Evolutionary conservation across 1,140 invertebrate genomes (phyloP).

Genomic region (Zelostemma sp.): DNA sequence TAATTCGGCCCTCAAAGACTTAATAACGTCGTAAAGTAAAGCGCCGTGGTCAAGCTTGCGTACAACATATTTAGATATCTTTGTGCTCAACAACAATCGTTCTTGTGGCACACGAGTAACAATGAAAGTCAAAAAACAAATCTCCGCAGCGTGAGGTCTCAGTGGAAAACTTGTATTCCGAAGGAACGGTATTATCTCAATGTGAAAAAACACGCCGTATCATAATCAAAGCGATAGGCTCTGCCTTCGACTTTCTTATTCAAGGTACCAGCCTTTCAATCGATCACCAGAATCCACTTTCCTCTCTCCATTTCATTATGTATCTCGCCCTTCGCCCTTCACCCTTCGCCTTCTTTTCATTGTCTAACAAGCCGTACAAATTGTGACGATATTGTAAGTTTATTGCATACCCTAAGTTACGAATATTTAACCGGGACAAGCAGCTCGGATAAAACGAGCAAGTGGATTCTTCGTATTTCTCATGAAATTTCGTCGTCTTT

Average conservation of each 20-base stretch:
- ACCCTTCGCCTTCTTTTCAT: too few species aligned
- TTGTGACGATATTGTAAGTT: slow-evolving; percentile 45
- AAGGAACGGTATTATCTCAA: not conserved
- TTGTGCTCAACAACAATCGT: too few species aligned
- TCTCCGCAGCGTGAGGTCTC: too few species aligned
- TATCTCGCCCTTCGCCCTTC: too few species aligned
- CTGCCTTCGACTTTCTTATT: slow-evolving; percentile 22
- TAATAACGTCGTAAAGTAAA: too few species aligned
- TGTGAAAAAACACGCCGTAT: not conserved
- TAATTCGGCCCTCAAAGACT: too few species aligned
- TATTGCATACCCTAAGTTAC: slow-evolving; percentile 36
- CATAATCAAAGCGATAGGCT: not conserved
- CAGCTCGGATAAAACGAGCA: slow-evolving; percentile 49
- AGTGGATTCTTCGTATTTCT: slow-evolving; percentile 43
- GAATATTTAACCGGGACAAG: slow-evolving; percentile 46
- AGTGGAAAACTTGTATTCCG: too few species aligned
- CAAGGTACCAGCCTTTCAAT: slow-evolving; percentile 50
- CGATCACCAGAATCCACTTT: slow-evolving; percentile 22
- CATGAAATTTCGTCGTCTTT: slow-evolving; percentile 38
- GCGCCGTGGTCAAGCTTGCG: too few species aligned
- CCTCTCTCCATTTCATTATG: not conserved
- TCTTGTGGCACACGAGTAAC: too few species aligned
- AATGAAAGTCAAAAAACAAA: too few species aligned
- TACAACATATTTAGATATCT: too few species aligned
- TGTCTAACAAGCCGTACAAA: slow-evolving; percentile 48